These are phyloP conservation scores for Cetoscarus ocellatus DNA, from an alignment of 2,797 vertebrate genomes.

Conservation along the genomic window DNA sequence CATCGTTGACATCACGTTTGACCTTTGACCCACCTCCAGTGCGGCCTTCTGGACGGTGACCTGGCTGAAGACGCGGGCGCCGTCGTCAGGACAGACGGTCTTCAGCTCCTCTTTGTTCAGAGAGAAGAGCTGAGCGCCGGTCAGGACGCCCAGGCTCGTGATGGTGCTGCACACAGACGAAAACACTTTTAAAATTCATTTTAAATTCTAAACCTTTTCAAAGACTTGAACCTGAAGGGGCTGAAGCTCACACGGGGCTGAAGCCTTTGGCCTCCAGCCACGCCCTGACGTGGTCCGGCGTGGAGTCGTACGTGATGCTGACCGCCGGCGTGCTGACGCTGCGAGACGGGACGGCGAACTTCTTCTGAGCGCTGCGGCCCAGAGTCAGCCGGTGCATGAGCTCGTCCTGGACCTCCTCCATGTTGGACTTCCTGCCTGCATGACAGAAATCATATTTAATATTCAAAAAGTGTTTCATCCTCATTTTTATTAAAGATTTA, in stretches of 20 bases:
- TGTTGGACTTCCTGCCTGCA: constrained; percentile 95
- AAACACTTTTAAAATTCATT: not conserved
- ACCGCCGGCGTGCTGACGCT: constrained; percentile 49
- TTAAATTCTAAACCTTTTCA: not conserved
- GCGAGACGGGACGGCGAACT: constrained; percentile 86
- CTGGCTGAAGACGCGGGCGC: constrained; percentile 94
- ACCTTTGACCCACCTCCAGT: constrained; percentile 87
- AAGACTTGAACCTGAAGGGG: constrained; percentile 26
- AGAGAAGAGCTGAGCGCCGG: constrained; percentile 96
- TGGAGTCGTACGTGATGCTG: constrained; percentile 91
- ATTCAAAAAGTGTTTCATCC: no score
- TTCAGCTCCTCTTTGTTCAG: constrained; percentile 97
- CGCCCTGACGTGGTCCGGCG: constrained; percentile 87
- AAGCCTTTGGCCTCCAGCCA: constrained; percentile 96
- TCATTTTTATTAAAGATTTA: no score
- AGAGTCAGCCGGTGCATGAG: constrained; percentile 94
- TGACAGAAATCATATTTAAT: no score
- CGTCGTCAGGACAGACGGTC: constrained; percentile 94
- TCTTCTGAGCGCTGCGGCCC: constrained; percentile 92
- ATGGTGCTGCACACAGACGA: constrained; percentile 85
- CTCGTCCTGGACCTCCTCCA: constrained; percentile 98
- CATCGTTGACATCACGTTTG: not conserved
- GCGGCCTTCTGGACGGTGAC: constrained; percentile 95
- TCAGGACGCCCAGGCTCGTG: constrained; percentile 94
- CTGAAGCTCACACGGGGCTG: constrained; percentile 88